phyloP scores from a whole-genome alignment of 2,113 vertebrate genomes.

The Stegastes partitus region DNA sequence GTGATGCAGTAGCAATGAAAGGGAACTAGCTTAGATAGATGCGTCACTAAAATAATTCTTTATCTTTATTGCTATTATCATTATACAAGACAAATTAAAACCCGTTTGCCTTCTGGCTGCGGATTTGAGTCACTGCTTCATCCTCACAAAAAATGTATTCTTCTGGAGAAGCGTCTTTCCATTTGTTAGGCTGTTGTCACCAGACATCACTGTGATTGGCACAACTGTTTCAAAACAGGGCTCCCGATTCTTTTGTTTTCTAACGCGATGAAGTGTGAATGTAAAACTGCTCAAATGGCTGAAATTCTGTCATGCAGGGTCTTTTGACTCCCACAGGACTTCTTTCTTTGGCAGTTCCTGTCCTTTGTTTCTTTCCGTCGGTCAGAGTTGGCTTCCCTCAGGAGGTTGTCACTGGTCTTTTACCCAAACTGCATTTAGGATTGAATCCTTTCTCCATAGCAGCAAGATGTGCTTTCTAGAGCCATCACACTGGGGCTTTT shows the following conservation, averaged over 20 bases:
- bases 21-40: too few species aligned
- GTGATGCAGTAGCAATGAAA: too few species aligned
- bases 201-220: neutral
- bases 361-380: neutral
- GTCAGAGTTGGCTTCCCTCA: neutral
- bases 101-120: neutral
- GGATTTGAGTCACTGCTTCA: neutral
- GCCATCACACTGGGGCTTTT: too few species aligned
- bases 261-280: neutral
- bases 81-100: neutral
- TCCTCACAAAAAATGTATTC: neutral
- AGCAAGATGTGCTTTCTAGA: neutral
- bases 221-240: neutral
- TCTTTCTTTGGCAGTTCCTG: neutral
- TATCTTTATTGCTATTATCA: too few species aligned
- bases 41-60: too few species aligned
- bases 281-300: constrained; percentile 16
- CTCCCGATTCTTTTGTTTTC: neutral
- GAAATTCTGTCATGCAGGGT: neutral
- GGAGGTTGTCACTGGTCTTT: neutral
- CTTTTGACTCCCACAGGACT: constrained; percentile 6
- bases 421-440: neutral
- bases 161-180: neutral
- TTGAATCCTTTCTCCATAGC: neutral
- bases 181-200: neutral